phyloP scores from a whole-genome alignment of 2,797 vertebrate species.

The Phataginus tricuspis region DNA sequence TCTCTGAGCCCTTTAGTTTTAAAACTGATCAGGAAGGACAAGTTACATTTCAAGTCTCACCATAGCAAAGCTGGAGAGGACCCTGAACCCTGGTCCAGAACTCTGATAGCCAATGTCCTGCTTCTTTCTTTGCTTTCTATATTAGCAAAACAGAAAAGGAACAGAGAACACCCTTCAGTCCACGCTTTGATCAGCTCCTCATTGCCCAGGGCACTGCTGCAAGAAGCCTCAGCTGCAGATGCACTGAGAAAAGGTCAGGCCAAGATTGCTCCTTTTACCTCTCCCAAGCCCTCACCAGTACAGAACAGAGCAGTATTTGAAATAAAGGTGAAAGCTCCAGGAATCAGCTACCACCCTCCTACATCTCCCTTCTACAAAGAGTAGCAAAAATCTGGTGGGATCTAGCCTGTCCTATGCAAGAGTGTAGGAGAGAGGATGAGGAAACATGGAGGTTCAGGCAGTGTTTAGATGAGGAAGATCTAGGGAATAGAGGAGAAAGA shows the following conservation, averaged over 20 bases:
- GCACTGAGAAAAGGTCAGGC: neutral
- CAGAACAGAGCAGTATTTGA: neutral
- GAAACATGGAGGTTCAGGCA: neutral
- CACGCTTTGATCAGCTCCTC: neutral
- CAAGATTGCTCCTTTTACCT: neutral
- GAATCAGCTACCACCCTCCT: neutral
- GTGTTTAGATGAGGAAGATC: conserved; percentile 31
- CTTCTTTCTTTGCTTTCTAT: neutral
- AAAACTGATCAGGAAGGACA: conserved; percentile 25
- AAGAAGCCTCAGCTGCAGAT: neutral
- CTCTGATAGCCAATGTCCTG: neutral
- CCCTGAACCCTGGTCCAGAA: neutral
- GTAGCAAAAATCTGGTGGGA: neutral
- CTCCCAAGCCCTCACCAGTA: neutral
- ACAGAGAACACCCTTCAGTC: neutral
- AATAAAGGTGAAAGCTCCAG: neutral
- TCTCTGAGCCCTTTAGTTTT: conserved; percentile 25
- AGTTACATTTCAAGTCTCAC: neutral
- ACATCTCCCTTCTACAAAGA: neutral
- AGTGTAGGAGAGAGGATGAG: neutral
- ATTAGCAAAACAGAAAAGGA: neutral
- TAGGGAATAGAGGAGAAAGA: conserved; percentile 82
- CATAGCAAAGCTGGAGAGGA: neutral
- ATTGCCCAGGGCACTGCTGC: neutral
- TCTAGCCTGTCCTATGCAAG: neutral